Conservation (phyloP, 2,888 invertebrate genomes). For the Melikaiella ostensackeni region DNA sequence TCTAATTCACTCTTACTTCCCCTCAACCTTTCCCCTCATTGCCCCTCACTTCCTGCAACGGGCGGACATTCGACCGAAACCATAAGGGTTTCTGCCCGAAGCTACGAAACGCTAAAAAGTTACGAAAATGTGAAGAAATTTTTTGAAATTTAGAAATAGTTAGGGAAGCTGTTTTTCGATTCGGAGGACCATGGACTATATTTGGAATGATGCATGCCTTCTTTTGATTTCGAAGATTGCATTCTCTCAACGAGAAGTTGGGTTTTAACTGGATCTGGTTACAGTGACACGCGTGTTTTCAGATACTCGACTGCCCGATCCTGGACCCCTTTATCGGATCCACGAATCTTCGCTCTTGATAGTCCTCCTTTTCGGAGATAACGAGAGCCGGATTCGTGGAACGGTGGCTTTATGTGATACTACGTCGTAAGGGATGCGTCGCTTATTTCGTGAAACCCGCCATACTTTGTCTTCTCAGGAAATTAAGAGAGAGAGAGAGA, state of each 20-base stretch:
- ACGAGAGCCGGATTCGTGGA: constrained; percentile 44
- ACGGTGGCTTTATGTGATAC: constrained; percentile 38
- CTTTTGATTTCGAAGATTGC: constrained; percentile 74
- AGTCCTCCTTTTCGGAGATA: constrained; percentile 42
- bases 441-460: constrained; percentile 35
- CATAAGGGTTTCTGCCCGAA: no score
- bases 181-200: constrained; percentile 57
- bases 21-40: no score
- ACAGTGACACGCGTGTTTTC: constrained; percentile 61
- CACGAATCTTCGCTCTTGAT: constrained; percentile 56
- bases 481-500: constrained; percentile 3
- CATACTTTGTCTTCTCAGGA: constrained; percentile 44
- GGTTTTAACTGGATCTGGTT: constrained; percentile 69
- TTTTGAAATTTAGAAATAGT: neutral
- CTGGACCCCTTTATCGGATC: constrained; percentile 55
- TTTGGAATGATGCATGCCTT: constrained; percentile 73
- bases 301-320: constrained; percentile 55
- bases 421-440: constrained; percentile 17
- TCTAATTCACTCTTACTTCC: no score
- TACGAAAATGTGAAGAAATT: neutral
- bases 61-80: no score
- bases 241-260: constrained; percentile 50
- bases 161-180: neutral
- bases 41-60: no score
- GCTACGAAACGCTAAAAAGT: no score